Evolutionary conservation across 1,140 invertebrate species (phyloP).

Genomic region (Microvelia longipes): DNA sequence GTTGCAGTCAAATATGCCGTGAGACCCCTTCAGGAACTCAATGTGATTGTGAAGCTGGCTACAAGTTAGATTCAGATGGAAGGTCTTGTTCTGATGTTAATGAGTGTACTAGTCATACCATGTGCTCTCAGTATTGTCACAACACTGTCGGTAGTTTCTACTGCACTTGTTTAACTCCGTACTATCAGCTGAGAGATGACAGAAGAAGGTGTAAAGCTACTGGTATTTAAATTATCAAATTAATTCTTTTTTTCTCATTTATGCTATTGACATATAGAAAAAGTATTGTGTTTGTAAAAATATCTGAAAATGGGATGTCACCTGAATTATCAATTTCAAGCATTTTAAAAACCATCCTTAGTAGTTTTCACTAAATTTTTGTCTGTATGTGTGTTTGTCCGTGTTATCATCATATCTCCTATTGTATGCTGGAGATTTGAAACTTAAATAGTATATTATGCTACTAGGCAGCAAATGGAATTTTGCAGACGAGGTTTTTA

Average conservation of each 20-base stretch:
- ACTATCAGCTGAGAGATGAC: slow-evolving; percentile 53
- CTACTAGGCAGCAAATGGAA: too few relatives aligned
- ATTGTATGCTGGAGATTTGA: background rate
- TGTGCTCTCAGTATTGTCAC: slow-evolving; percentile 70
- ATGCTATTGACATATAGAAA: too few relatives aligned
- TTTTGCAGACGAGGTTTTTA: too few relatives aligned
- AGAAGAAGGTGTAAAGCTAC: slow-evolving; percentile 48
- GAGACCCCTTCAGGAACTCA: slow-evolving; percentile 21
- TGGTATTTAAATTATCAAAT: slow-evolving; percentile 21
- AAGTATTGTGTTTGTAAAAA: too few relatives aligned
- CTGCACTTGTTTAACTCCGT: slow-evolving; percentile 58
- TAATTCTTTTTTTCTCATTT: background rate
- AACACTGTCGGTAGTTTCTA: slow-evolving; percentile 66
- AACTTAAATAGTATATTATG: too few relatives aligned
- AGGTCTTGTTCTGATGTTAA: slow-evolving; percentile 22
- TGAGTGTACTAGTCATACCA: slow-evolving; percentile 32
- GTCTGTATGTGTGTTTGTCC: background rate
- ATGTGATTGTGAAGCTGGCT: slow-evolving; percentile 21
- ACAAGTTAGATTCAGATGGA: slow-evolving; percentile 15
- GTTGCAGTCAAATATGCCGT: slow-evolving; percentile 19
- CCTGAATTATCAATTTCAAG: too few relatives aligned
- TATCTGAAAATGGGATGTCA: too few relatives aligned
- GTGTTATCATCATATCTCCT: background rate
- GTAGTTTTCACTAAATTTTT: too few relatives aligned
- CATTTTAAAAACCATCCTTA: background rate